Conservation (phyloP, 2,113 vertebrate species). For the Vombatus ursinus region DNA sequence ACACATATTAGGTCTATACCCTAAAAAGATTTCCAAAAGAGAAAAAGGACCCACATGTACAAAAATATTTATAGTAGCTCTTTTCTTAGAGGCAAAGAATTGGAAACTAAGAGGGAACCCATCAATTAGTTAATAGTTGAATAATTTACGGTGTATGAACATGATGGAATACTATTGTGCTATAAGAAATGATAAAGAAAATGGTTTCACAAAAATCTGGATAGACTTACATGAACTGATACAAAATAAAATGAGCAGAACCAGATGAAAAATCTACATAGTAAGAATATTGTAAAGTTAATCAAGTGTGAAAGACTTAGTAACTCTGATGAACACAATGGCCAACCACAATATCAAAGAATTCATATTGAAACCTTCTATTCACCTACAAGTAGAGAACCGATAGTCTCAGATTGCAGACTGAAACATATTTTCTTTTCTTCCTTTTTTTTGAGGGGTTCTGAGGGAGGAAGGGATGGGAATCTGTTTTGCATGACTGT, state of each 20-base stretch:
- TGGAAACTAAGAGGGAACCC: background rate
- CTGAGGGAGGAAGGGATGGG: background rate
- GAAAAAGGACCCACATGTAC: no score
- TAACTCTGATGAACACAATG: background rate
- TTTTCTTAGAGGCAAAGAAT: background rate
- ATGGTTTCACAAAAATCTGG: background rate
- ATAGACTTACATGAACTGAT: background rate
- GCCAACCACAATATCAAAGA: background rate
- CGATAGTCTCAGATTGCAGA: background rate
- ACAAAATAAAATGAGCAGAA: background rate
- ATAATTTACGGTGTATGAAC: background rate
- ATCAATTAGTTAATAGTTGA: background rate
- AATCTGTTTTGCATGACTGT: background rate
- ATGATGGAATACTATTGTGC: background rate
- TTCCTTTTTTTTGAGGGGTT: background rate
- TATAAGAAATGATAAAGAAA: background rate
- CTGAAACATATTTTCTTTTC: background rate
- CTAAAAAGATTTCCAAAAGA: background rate
- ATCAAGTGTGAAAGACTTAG: background rate
- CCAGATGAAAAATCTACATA: background rate
- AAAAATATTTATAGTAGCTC: background rate
- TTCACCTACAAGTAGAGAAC: background rate
- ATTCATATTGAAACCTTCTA: background rate
- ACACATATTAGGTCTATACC: background rate
- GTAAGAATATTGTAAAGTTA: background rate